Base-by-base conservation (phyloP, 2,888 invertebrate genomes). In the Ferdinandea cuprea region DNA sequence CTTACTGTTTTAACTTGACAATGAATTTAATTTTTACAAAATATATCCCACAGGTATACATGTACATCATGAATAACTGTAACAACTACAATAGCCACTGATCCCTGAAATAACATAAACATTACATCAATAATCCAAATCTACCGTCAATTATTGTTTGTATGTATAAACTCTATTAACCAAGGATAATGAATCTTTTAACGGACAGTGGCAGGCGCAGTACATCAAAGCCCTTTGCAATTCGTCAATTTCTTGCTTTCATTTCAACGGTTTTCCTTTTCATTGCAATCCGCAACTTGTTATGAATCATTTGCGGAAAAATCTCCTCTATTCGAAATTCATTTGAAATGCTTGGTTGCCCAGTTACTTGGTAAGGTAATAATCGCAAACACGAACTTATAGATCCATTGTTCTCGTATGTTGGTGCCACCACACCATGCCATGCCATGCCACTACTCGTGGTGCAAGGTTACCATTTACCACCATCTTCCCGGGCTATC, bases 401-500 rank as follows among this genome's bases (percentile, higher is more conserved):
- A 28, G 17, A 81, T 77, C 54, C 81, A 65, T 66, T 69, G 74
- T 50, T 54, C 44, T 54, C 58, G 56, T 48, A 56, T 61, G 44
- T n/a, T 59, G 25, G 37, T 50, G 42, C 56, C 37, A 40, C 59
- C 37, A 54, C 13, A n/a, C 25, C 40, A 44, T 28, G 37, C 30
- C 13, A 7, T 44, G 32, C 19, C 40, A 50, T 46, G 44, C 42
- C 13, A n/a, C 13, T 7, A 7, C 4, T 46, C 40, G 71, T 30
- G 32, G 59, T 68, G 40, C 52, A 46, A 74, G 13, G 59, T 61
- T 68, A n/a, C 52, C 59, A 46, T 44, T 44, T n/a, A 44, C 66
- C 72, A 58, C 61, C 68, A 46, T 74, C 42, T 63, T 54, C 56
- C 30, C 65, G 28, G 40, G 42, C 61, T 83, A 78, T 83, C 83